Evolutionary conservation across 2,888 invertebrate species (phyloP), one percentile per base, ranked within the genome.

Genomic region (Apamea epomidion): DNA sequence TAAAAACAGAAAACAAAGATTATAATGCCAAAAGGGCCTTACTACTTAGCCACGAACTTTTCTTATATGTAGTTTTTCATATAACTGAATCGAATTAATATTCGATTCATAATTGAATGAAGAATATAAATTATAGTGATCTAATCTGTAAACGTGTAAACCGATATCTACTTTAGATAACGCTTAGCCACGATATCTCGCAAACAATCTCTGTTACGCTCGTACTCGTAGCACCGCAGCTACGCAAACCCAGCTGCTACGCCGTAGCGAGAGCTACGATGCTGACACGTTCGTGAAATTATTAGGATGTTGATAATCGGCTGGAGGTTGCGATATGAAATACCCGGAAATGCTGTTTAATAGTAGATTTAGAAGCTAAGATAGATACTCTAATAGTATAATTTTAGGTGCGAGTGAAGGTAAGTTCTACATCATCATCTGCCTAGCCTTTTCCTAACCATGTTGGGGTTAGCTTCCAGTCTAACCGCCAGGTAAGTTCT

Each of bases 171-270:
- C 25, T 29, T 25, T n/a, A 54, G 51, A 69, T 83, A 78, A 51
- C 37, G 74, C 64, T 60, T 65, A 86, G 37, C 72, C 14, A 51
- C 42, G 29, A 16, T 62, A 70, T 75, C 60, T 78, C 62, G 72
- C 65, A 87, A 84, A 78, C 78, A 75, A 84, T 87, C 69, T n/a
- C 64, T 60, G 81, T 80, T 89, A 88, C 86, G 81, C 48, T 60
- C 81, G 83, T 87, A 87, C 48, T 60, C 81, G 83, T 87, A 87
- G 88, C 71, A 60, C 84, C 78, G 45, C 75, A 68, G 70, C 80
- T 87, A 89, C 84, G 82, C 84, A 77, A 84, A 70, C 73, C 42
- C 73, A 79, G 54, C 70, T 81, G 82, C 88, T 89, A 88, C 88
- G 83, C 60, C 86, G 80, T 81, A 83, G 76, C 81, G 10, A 42